phyloP scores from a whole-genome alignment of 92 coral and sea anemone genomes.

The Paramuricea clavata region DNA sequence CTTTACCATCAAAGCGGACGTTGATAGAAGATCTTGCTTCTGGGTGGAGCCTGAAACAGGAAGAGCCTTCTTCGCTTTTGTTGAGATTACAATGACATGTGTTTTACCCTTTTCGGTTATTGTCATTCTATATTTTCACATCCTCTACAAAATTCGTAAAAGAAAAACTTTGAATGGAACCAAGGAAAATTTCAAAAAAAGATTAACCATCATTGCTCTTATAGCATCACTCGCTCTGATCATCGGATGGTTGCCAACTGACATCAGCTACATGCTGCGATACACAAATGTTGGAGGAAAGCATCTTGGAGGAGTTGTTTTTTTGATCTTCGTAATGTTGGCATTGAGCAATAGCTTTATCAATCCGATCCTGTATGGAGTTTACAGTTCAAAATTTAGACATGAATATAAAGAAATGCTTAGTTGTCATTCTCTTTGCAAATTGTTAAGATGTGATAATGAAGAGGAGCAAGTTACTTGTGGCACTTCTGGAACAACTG shows the following conservation, averaged over 20 bases:
- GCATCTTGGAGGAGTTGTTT: slow-evolving; percentile 10
- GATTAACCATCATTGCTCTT: not conserved
- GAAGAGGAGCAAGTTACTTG: not conserved
- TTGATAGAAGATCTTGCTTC: not conserved
- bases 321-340: slow-evolving; percentile 15
- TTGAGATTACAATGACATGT: not conserved
- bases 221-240: not conserved
- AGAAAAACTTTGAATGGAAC: not conserved
- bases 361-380: slow-evolving; percentile 78
- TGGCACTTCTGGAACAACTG: too few relatives aligned
- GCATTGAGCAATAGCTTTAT: slow-evolving; percentile 33
- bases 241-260: slow-evolving; percentile 12
- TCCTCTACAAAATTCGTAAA: not conserved
- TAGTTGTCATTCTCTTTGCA: not conserved
- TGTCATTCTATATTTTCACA: not conserved
- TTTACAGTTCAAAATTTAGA: slow-evolving; percentile 69
- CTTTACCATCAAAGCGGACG: not conserved
- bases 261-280: slow-evolving; percentile 13
- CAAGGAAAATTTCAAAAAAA: not conserved
- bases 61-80: not conserved
- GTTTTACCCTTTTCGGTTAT: not conserved
- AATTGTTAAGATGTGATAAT: not conserved
- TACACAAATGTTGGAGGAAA: slow-evolving; percentile 1
- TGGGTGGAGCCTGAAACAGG: slow-evolving; percentile 21
- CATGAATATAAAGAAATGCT: slow-evolving; percentile 21